phyloP scores from a whole-genome alignment of 2,888 invertebrate species.

The Agriopis leucophaearia region DNA sequence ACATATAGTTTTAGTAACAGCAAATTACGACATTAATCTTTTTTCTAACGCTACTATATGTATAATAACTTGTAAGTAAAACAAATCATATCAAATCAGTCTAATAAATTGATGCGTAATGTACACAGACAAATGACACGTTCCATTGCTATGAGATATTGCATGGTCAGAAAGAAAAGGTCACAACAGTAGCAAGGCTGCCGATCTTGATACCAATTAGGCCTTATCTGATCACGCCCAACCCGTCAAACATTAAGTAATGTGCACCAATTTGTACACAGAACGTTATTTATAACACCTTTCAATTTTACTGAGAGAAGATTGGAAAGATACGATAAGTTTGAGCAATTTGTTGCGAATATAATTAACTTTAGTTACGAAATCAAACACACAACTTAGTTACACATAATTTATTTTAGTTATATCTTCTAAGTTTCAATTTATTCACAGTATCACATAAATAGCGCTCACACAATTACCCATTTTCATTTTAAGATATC shows the following conservation, averaged over 20 bases:
- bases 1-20: too few species aligned
- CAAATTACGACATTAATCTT: too few species aligned
- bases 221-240: slow-evolving; percentile 33
- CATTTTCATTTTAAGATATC: slow-evolving; percentile 29
- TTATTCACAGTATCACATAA: slow-evolving; percentile 31
- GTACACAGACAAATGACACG: slow-evolving; percentile 10
- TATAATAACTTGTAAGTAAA: background rate
- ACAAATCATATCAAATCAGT: background rate
- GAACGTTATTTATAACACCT: slow-evolving; percentile 5
- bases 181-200: slow-evolving; percentile 44
- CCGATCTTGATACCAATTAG: slow-evolving; percentile 41
- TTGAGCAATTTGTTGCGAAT: slow-evolving; percentile 17
- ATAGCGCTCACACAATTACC: slow-evolving; percentile 19
- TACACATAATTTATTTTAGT: slow-evolving; percentile 15
- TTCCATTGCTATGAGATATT: slow-evolving; percentile 29
- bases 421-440: slow-evolving; percentile 8
- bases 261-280: slow-evolving; percentile 18
- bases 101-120: slow-evolving; percentile 4
- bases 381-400: slow-evolving; percentile 25
- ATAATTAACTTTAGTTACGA: slow-evolving; percentile 10
- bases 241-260: slow-evolving; percentile 27
- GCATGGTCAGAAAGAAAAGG: slow-evolving; percentile 43
- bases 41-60: too few species aligned
- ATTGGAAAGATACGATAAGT: slow-evolving; percentile 17
- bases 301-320: slow-evolving; percentile 13